phyloP scores from a whole-genome alignment of 2,888 invertebrate genomes.

The Microplitis manilae region DNA sequence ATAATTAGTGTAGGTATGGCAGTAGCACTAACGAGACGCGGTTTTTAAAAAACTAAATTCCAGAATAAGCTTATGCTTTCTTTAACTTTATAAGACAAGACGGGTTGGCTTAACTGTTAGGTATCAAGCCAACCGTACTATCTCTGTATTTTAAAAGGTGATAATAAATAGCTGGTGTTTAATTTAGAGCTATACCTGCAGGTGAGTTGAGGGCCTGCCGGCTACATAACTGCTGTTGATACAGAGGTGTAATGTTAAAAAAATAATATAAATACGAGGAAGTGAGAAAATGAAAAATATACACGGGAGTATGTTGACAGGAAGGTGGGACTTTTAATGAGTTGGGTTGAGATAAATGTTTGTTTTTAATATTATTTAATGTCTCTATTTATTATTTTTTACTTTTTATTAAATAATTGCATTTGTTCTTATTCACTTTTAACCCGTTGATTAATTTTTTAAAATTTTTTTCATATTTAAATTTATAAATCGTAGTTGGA shows the following conservation, averaged over 20 bases:
- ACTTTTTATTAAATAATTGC: background rate
- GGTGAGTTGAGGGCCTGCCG: background rate
- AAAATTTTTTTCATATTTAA: too few relatives aligned
- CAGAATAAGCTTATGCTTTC: constrained; percentile 1
- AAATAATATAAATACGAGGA: constrained; percentile 6
- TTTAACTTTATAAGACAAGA: background rate
- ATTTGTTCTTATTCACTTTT: background rate
- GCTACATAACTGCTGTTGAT: background rate
- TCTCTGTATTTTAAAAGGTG: background rate
- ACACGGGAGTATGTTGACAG: constrained; percentile 29
- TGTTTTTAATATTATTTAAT: background rate
- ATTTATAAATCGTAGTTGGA: too few relatives aligned
- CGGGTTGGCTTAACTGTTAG: background rate
- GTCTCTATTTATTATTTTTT: background rate
- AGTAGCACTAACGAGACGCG: constrained; percentile 26
- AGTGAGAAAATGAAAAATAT: constrained; percentile 10
- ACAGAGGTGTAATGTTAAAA: background rate
- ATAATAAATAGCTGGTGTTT: background rate
- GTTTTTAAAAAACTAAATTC: constrained; percentile 12
- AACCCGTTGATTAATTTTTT: background rate
- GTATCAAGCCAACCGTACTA: background rate
- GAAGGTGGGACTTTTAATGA: constrained; percentile 24
- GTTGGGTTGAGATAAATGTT: constrained; percentile 1
- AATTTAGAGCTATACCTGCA: background rate
- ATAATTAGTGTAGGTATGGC: constrained; percentile 3